A percentile compares a stretch with the other conserved stretches of the same genome.
Evolutionary conservation across 2,113 vertebrate genomes (phyloP).

Genomic region (Boulengeromyrus knoepffleri): DNA sequence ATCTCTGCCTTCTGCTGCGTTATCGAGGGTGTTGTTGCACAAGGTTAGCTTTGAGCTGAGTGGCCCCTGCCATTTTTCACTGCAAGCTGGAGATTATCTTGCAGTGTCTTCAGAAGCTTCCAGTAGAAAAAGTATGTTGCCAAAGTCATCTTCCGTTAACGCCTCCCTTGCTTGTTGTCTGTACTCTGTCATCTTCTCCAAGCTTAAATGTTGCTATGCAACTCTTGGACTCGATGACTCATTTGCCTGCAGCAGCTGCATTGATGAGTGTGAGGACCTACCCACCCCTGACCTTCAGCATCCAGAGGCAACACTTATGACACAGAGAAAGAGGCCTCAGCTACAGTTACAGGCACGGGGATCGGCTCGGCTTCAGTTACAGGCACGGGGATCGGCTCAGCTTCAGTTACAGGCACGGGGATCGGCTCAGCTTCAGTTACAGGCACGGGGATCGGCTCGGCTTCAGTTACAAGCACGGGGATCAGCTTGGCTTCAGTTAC

Average conservation of each 20-base stretch:
- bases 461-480: neutral
- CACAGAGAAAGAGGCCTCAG: neutral
- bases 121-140: neutral
- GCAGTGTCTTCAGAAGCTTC: neutral
- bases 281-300: neutral
- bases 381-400: neutral
- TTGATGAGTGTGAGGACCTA: neutral
- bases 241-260: neutral
- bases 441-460: neutral
- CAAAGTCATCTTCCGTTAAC: neutral
- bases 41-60: neutral
- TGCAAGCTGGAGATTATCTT: neutral
- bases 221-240: neutral
- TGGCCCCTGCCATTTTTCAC: neutral
- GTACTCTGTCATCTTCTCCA: neutral
- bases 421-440: neutral
- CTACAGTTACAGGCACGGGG: neutral
- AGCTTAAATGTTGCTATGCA: neutral
- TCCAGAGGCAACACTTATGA: neutral
- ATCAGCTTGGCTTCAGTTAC: too few relatives aligned
- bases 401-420: neutral
- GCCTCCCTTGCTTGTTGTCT: neutral
- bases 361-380: neutral
- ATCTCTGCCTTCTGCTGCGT: neutral
- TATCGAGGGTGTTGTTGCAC: neutral